Base-by-base conservation (phyloP, 2,113 vertebrate genomes). In the Toxostoma redivivum region DNA sequence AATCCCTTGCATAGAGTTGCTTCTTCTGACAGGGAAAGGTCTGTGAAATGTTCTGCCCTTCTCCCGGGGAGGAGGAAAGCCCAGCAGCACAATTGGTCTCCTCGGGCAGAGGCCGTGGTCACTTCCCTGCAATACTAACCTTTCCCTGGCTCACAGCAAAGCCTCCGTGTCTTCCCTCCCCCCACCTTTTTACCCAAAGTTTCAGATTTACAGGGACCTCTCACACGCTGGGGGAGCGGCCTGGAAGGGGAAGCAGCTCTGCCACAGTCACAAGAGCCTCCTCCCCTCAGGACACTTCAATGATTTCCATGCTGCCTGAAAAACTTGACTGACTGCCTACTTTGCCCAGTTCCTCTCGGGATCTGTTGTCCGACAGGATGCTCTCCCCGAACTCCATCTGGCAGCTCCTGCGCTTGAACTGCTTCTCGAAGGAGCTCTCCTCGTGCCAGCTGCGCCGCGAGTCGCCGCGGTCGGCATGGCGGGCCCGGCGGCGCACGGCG, bases 371-470 rank as follows among this genome's bases (percentile, higher is more conserved):
- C 0, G 97, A 93, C 98, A 98, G 91, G 72, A 98, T 97, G 87
- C 98, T 98, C 56, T 98, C 99, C 42, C 99, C 99, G 16, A 99
- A 99, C 91, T 99, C 99, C 99, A 99, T 99, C 97, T 99, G 99
- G 93, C 99, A 99, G 98, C 99, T 99, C 20, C 99, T 97, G 14
- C 99, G 97, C 85, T 99, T 99, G 62, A 99, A 98, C 97, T 99
- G 99, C 98, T 99, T 99, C 91, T 99, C 99, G 5, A 99, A 99
- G 88, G 98, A 98, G 97, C 99, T 99, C 92, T 99, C 99, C 61
- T 99, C 99, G 0, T 99, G 99, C 99, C 99, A 99, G 97, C 99
- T 99, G 28, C 99, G 96, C 86, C 99, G 96, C 0, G 99, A 99
- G 98, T 99, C 99, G 0, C 98, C 98, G 1, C 97, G 95, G 72